These are phyloP conservation scores for Etheostoma nigrum DNA, from an alignment of 2,797 vertebrate species.

Conservation along the genomic window DNA sequence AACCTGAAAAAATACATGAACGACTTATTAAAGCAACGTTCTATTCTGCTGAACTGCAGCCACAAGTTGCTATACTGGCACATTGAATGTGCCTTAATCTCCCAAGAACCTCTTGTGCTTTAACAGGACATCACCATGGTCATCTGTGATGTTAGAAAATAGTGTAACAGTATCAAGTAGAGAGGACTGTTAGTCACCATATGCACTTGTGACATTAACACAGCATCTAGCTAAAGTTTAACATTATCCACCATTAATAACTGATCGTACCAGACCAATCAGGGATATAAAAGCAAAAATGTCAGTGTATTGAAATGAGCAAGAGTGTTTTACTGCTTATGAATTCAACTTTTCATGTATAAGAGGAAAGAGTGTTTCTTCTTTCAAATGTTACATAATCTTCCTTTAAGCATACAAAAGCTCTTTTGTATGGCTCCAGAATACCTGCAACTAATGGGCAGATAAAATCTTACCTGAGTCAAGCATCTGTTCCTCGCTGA, in stretches of 20 bases:
- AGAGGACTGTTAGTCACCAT: not conserved
- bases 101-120: not conserved
- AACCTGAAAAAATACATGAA: constrained; percentile 47
- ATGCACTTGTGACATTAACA: not conserved
- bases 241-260: not conserved
- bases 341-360: not conserved
- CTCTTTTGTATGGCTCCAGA: not conserved
- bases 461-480: constrained; percentile 61
- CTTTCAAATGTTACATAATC: not conserved
- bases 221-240: not conserved
- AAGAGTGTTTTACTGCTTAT: not conserved
- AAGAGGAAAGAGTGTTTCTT: not conserved
- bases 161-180: not conserved
- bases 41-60: not conserved
- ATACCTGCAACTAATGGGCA: not conserved
- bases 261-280: not conserved
- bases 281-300: not conserved
- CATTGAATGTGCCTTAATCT: not conserved
- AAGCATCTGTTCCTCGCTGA: constrained; percentile 55
- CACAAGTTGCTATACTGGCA: not conserved
- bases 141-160: not conserved
- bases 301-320: not conserved
- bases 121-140: not conserved
- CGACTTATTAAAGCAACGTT: not conserved
- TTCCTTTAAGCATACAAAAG: not conserved